A percentile compares a stretch with the other conserved stretches of the same genome.
Evolutionary conservation across 2,113 vertebrate species (phyloP).

Genomic region (Picathartes gymnocephalus): DNA sequence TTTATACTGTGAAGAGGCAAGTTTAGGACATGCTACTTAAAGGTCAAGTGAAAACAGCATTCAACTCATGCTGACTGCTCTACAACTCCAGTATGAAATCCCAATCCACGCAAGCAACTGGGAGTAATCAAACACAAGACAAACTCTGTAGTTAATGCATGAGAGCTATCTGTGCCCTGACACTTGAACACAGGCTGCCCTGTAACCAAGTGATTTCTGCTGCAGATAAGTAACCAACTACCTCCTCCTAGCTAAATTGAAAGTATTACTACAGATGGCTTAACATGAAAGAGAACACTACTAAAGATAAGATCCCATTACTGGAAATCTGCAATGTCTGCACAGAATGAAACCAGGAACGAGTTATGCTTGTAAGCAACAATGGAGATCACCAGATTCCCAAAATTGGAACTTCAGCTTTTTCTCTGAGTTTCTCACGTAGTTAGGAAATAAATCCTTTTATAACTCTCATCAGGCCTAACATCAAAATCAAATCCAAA

Average conservation of each 20-base stretch:
- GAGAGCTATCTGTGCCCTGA: not conserved
- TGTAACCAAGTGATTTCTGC: not conserved
- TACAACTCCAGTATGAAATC: not conserved
- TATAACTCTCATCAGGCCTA: not conserved
- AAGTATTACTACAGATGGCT: not conserved
- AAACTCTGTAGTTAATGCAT: not conserved
- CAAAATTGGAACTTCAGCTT: not conserved
- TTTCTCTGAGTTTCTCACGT: not conserved
- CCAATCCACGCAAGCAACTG: not conserved
- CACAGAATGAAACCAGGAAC: not conserved
- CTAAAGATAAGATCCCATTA: not conserved
- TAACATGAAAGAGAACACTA: not conserved
- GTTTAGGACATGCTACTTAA: not conserved
- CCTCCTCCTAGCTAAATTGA: not conserved
- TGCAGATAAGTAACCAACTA: not conserved
- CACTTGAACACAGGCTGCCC: not conserved
- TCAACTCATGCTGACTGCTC: not conserved
- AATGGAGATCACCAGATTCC: not conserved
- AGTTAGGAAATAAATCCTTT: not conserved
- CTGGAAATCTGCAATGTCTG: not conserved
- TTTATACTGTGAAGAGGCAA: not conserved
- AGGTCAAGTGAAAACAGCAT: not conserved
- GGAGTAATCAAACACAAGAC: not conserved
- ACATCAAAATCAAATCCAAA: not conserved
- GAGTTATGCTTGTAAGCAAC: rapidly evolving